Percentiles rank a stretch among this genome's conserved stretches.
phyloP scores from a whole-genome alignment of 2,888 invertebrate species.

The Trichogramma dendrolimi region DNA sequence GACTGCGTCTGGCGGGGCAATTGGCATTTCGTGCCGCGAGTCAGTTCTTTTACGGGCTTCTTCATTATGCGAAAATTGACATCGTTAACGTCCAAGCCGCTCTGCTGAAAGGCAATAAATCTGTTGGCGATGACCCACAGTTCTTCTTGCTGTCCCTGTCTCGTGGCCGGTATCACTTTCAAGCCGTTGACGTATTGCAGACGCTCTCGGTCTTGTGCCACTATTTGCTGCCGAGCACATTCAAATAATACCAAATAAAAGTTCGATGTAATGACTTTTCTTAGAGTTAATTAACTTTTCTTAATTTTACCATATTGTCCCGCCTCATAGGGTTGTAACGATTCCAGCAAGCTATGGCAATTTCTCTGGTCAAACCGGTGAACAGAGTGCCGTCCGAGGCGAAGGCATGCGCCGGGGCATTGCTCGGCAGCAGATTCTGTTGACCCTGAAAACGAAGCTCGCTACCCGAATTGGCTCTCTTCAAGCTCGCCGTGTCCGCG shows the following conservation, averaged over 20 bases:
- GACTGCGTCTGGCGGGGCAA: neutral
- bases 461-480: conserved; percentile 10
- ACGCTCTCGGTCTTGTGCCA: conserved; percentile 52
- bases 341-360: conserved; percentile 50
- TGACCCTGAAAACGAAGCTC: conserved; percentile 27
- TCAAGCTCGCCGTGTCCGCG: conserved; percentile 21
- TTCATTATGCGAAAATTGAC: conserved; percentile 67
- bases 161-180: conserved; percentile 60
- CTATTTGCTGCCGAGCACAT: neutral
- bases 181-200: conserved; percentile 72
- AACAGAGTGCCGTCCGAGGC: conserved; percentile 42
- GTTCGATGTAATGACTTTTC: no score
- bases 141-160: conserved; percentile 55
- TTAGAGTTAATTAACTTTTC: neutral
- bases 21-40: conserved; percentile 52
- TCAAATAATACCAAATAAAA: neutral
- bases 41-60: conserved; percentile 54
- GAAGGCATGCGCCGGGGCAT: conserved; percentile 27
- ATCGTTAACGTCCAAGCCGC: conserved; percentile 55
- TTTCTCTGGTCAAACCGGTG: conserved; percentile 43
- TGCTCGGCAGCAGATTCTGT: conserved; percentile 27
- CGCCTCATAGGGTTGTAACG: conserved; percentile 30
- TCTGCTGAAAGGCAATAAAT: conserved; percentile 66
- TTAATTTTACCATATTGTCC: conserved; percentile 29
- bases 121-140: conserved; percentile 66